Evolutionary conservation across 1,140 invertebrate species (phyloP).

Genomic region (Tetramorium alpestre): DNA sequence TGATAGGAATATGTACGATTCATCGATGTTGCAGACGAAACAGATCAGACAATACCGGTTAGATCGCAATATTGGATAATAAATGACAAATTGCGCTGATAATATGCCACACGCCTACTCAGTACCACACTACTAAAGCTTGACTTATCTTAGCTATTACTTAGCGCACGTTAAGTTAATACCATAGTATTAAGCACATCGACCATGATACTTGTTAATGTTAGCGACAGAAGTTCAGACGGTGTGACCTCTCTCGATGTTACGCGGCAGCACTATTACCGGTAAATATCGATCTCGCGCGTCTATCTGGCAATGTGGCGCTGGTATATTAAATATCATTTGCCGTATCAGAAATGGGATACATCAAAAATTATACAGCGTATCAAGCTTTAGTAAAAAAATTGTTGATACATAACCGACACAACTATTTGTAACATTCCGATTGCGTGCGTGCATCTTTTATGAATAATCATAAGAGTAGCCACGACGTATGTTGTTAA

Average conservation of each 20-base stretch:
- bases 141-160: slow-evolving; percentile 58
- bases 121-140: slow-evolving; percentile 35
- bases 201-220: slow-evolving; percentile 60
- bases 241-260: slow-evolving; percentile 52
- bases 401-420: background rate
- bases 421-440: background rate
- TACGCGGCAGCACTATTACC: slow-evolving; percentile 45
- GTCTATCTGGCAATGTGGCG: slow-evolving; percentile 32
- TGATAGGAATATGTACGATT: background rate
- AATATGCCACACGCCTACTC: slow-evolving; percentile 49
- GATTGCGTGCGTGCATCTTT: background rate
- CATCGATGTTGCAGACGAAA: background rate
- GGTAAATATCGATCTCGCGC: slow-evolving; percentile 58
- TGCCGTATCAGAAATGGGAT: background rate
- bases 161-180: slow-evolving; percentile 61
- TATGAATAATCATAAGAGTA: slow-evolving; percentile 3
- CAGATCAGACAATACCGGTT: slow-evolving; percentile 4
- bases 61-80: slow-evolving; percentile 49
- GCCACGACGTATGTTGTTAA: background rate
- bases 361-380: slow-evolving; percentile 4
- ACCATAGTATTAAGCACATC: slow-evolving; percentile 55
- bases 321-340: slow-evolving; percentile 48
- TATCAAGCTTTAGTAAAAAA: background rate
- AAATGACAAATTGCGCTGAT: slow-evolving; percentile 57
- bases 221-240: slow-evolving; percentile 59